Base-by-base conservation (phyloP, 1,140 invertebrate species). In the Arctopsyche grandis region DNA sequence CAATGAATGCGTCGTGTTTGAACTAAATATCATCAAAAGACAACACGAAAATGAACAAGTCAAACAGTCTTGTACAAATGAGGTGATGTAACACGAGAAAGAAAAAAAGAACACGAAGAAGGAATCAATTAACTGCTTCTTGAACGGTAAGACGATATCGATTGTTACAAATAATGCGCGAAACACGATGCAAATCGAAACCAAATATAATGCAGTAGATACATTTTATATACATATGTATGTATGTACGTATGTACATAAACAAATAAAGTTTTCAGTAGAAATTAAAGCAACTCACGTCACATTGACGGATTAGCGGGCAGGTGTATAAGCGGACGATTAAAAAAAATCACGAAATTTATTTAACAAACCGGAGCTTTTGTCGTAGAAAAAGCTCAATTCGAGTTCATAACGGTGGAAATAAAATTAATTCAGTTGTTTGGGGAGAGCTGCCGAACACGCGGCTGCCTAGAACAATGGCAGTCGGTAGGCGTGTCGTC, bases 351-450 rank as follows among this genome's bases (percentile, higher is more conserved):
- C 29, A 38, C 29, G 29, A 38, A 22, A 60, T 9, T 19, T 9
- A 21, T 60, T 60, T 60, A 21, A 60, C n/a, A 60, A 60, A 60
- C 21, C 19, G 9, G 14, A 22, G 9, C 21, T 66, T 29, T 29
- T 66, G 24, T 24, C 24, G 24, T 4, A 21, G 63, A 66, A 66
- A 60, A 29, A 66, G 21, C 24, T 66, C 14, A 22, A 66, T 24
- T 22, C 63, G 24, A 66, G 24, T 66, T 29, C 63, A 66, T 66
- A 66, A 26, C 63, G 21, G 9, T 66, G 63, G 22, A 63, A 44
- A 66, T 63, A 44, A 44, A 76, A 76, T 76, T 76, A 56, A 76
- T 76, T 63, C 56, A 43, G 16, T 43, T 76, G 74, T 58, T 74
- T 58, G 21, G 69, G 38, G 69, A 9, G 46, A 56, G 46, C 71